These are phyloP conservation scores for Nesidiocoris tenuis DNA, from an alignment of 2,888 invertebrate genomes.

Conservation along the genomic window DNA sequence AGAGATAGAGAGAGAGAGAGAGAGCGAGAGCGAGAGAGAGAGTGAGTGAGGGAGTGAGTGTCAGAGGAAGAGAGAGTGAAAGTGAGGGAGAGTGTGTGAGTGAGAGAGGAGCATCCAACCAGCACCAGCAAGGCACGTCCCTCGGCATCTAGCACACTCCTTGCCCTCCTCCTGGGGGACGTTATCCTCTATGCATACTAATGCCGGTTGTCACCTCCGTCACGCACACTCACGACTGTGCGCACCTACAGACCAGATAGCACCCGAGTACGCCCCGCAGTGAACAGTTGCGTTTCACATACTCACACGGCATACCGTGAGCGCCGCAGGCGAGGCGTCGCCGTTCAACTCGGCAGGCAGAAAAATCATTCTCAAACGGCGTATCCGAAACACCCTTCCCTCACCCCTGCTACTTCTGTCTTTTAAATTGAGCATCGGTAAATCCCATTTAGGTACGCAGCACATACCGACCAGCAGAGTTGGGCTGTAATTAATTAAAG, in stretches of 20 bases:
- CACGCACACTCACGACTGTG: background rate
- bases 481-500: too few species aligned
- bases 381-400: background rate
- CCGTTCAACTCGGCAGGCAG: background rate
- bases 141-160: slow-evolving; percentile 10
- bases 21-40: too few species aligned
- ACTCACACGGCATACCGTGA: background rate
- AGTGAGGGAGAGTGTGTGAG: too few species aligned
- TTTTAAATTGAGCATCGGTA: too few species aligned
- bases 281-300: background rate
- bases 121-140: background rate
- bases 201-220: slow-evolving; percentile 28
- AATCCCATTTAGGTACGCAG: too few species aligned
- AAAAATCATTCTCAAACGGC: background rate
- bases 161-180: slow-evolving; percentile 1
- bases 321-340: background rate
- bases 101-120: background rate
- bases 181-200: slow-evolving; percentile 32
- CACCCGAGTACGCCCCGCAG: background rate
- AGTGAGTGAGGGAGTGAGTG: too few species aligned
- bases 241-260: background rate
- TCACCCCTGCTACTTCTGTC: too few species aligned
- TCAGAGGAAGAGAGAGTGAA: too few species aligned
- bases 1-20: too few species aligned
- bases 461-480: too few species aligned